Evolutionary conservation across 2,888 invertebrate species (phyloP), one percentile per base, ranked within the genome.

Genomic region (Eurytoma californica): DNA sequence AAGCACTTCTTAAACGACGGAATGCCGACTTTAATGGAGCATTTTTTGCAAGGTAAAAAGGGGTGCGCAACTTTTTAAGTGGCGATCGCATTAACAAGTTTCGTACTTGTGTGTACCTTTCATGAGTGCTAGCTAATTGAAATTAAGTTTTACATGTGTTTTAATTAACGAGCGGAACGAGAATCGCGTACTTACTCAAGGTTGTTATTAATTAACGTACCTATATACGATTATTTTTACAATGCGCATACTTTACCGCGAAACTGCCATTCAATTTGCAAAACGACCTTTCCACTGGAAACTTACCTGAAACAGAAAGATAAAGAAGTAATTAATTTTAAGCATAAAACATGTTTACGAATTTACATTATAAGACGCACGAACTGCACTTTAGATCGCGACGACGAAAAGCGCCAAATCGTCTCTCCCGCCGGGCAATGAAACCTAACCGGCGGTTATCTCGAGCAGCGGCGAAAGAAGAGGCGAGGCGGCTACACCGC

Each of bases 261-360:
- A 24, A 28, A 24, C 12, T 3, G 13, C 9, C 5, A 2, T 24
- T 16, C 18, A 58, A 3, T 18, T 55, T 39, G 14, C 20, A 4
- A 9, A 16, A 18, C 0, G 1, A n/a, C 5, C 9, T 51, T 39
- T 60, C 75, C 61, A 47, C 18, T 5, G 53, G 16, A 28, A 63
- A 65, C 77, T 77, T 70, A 70, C 77, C 77, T 70, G 14, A n/a
- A 76, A 76, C 76, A 69, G 39, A 69, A 75, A 39, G 16, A 47
- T 53, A 24, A 28, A 2, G 16, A 60, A n/a, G 16, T 20, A 18
- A 39, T 55, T 66, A 24, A 18, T 69, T 2, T 14, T 14, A 5
- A 14, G 47, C 4, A n/a, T 39, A 24, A 5, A 12, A 58, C 3
- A 58, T 14, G 1, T 49, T 58, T 18, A 58, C 58, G 0, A 58